A percentile compares a stretch with the other conserved stretches of the same genome.
Evolutionary conservation across 2,797 vertebrate species (phyloP).

Genomic region (Sylvilagus floridanus): DNA sequence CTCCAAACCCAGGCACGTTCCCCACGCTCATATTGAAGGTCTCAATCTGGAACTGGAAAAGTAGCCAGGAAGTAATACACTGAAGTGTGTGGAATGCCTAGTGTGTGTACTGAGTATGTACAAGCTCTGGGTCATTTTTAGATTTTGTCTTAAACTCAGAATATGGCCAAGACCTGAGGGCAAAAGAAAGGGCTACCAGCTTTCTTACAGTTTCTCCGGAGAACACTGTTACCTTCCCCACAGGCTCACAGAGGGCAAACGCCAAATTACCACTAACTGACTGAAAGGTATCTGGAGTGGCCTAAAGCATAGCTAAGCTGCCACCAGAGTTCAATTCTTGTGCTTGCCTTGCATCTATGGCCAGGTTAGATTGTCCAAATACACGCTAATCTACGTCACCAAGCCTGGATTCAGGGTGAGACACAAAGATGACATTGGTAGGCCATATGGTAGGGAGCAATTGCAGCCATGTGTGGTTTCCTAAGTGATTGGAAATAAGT

Average conservation of each 20-base stretch:
- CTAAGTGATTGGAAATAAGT: slow-evolving; percentile 14
- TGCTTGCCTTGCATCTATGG: background rate
- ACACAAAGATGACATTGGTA: background rate
- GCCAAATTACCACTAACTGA: background rate
- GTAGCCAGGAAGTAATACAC: background rate
- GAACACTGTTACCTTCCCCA: background rate
- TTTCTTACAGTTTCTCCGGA: background rate
- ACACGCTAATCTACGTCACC: background rate
- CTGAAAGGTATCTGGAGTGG: background rate
- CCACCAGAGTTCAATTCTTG: background rate
- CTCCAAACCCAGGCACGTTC: background rate
- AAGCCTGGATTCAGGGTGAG: background rate
- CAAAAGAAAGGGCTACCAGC: background rate
- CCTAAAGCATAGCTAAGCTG: background rate
- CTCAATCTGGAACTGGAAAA: background rate
- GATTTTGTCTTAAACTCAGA: background rate
- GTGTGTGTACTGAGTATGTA: background rate
- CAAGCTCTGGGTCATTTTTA: background rate
- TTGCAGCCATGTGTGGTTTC: background rate
- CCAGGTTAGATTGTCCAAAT: background rate
- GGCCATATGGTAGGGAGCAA: background rate
- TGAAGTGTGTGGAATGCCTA: background rate
- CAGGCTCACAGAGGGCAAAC: background rate
- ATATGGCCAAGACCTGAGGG: background rate
- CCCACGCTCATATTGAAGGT: background rate